phyloP scores from a whole-genome alignment of 2,888 invertebrate genomes.

The Eupelmus urozonus region DNA sequence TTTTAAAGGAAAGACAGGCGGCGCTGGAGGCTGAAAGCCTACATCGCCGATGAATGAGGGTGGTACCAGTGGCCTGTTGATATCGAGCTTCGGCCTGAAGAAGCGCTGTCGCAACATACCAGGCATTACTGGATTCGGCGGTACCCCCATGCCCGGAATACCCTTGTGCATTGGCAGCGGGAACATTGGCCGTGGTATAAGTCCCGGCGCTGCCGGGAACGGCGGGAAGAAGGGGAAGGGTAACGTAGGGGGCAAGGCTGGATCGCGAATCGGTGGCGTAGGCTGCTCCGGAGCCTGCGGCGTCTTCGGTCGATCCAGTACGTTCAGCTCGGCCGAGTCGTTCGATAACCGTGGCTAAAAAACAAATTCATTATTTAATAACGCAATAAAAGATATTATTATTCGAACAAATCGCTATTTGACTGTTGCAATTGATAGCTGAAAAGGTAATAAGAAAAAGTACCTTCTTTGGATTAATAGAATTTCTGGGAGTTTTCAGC shows the following conservation, averaged over 20 bases:
- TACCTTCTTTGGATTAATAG: slow-evolving; percentile 73
- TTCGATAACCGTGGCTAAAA: slow-evolving; percentile 66
- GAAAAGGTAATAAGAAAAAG: no score
- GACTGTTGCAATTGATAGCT: no score
- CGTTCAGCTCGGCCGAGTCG: slow-evolving; percentile 66
- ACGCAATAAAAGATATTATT: no score
- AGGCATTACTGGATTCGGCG: slow-evolving; percentile 42
- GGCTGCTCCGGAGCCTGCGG: slow-evolving; percentile 70
- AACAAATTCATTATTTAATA: no score
- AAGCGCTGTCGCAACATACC: slow-evolving; percentile 50
- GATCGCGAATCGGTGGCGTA: slow-evolving; percentile 63
- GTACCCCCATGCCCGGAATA: slow-evolving; percentile 41
- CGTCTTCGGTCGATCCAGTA: slow-evolving; percentile 74
- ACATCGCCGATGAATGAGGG: slow-evolving; percentile 40
- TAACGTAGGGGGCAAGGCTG: slow-evolving; percentile 79
- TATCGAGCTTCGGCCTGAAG: slow-evolving; percentile 43
- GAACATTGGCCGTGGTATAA: slow-evolving; percentile 81
- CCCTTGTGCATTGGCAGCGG: slow-evolving; percentile 42
- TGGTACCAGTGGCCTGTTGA: slow-evolving; percentile 26
- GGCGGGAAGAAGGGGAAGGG: slow-evolving; percentile 77
- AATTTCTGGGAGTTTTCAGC: slow-evolving; percentile 70
- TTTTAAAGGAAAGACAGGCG: slow-evolving; percentile 18
- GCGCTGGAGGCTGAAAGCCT: not conserved
- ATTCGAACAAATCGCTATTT: not conserved
- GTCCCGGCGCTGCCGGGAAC: slow-evolving; percentile 79